Evolutionary conservation across 2,888 invertebrate species (phyloP).

Genomic region (Euproctis similis): DNA sequence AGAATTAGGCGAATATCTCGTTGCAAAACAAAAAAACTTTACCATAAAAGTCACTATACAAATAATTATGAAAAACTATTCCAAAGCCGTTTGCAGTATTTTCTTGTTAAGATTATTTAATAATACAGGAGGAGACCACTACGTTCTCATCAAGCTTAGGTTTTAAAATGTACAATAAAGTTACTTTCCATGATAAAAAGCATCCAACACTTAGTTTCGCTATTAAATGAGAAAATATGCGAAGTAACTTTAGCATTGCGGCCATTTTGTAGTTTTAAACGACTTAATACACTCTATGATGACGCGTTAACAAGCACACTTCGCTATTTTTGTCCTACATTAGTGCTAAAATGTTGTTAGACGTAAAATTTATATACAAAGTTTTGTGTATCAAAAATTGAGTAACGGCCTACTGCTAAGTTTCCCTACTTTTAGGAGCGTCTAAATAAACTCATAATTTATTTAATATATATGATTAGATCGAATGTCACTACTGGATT

Average conservation of each 20-base stretch:
- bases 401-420: too few species aligned
- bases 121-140: slow-evolving; percentile 4
- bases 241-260: slow-evolving; percentile 35
- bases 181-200: slow-evolving; percentile 27
- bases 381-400: too few species aligned
- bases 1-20: too few species aligned
- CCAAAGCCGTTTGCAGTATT: slow-evolving; percentile 5
- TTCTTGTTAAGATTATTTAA: slow-evolving; percentile 6
- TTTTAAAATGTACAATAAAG: slow-evolving; percentile 11
- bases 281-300: slow-evolving; percentile 30
- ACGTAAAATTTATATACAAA: too few species aligned
- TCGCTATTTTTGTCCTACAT: slow-evolving; percentile 17
- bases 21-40: too few species aligned
- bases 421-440: too few species aligned
- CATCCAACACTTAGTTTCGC: slow-evolving; percentile 30
- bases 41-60: too few species aligned
- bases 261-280: slow-evolving; percentile 52
- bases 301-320: slow-evolving; percentile 27
- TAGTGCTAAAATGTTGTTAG: slow-evolving; percentile 19
- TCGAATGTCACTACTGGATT: too few species aligned
- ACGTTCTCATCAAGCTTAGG: slow-evolving; percentile 12
- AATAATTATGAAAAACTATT: background rate
- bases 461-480: too few species aligned
- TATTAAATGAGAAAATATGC: slow-evolving; percentile 63
- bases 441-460: too few species aligned